phyloP scores from a whole-genome alignment of 2,113 vertebrate species.

The Odontesthes bonariensis region DNA sequence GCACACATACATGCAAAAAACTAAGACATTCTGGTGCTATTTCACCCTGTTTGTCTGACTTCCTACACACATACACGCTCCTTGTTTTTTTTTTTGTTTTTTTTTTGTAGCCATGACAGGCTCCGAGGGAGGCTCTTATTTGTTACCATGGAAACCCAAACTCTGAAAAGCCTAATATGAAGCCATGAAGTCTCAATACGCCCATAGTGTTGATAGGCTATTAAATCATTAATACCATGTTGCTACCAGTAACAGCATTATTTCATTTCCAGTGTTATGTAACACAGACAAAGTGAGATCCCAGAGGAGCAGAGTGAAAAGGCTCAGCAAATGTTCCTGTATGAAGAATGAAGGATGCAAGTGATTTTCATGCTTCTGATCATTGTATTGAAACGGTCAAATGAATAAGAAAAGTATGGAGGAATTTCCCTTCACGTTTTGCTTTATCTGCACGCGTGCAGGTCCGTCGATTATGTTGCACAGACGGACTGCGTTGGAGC shows the following conservation, averaged over 20 bases:
- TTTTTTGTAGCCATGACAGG: conserved; percentile 61
- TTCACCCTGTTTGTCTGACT: conserved; percentile 58
- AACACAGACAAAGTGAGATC: conserved; percentile 54
- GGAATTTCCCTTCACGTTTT: neutral
- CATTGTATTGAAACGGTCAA: neutral
- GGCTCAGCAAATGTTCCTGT: neutral
- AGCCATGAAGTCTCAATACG: conserved; percentile 66
- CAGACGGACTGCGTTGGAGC: neutral
- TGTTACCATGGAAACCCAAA: conserved; percentile 79
- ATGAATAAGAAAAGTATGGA: conserved; percentile 15
- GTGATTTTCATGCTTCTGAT: conserved; percentile 4
- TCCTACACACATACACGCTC: conserved; percentile 40
- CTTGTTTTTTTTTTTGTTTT: conserved; percentile 39
- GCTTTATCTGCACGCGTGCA: neutral
- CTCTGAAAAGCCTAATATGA: conserved; percentile 64
- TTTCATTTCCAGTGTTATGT: conserved; percentile 65
- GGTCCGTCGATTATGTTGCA: conserved; percentile 2
- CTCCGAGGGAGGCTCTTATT: conserved; percentile 69
- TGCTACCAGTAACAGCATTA: conserved; percentile 60
- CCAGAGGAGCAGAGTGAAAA: conserved; percentile 16
- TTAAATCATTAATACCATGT: conserved; percentile 70
- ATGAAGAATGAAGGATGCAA: neutral
- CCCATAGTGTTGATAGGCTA: conserved; percentile 55
- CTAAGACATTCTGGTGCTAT: conserved; percentile 38
- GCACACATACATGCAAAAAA: neutral